phyloP scores from a whole-genome alignment of 2,797 vertebrate genomes.

The Gorsachius magnificus region DNA sequence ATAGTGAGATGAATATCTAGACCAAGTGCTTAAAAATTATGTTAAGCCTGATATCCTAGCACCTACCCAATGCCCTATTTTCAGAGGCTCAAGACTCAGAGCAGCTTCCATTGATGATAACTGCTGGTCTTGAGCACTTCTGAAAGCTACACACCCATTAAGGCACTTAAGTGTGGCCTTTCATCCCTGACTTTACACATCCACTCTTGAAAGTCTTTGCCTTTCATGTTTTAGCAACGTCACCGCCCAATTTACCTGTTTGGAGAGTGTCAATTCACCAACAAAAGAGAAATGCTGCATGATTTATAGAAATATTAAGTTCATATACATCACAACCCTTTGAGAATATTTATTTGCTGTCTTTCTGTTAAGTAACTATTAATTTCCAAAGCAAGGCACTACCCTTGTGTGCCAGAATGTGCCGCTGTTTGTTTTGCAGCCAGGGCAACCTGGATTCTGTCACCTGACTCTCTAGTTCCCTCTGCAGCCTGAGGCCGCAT shows the following conservation, averaged over 20 bases:
- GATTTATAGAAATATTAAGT: not conserved
- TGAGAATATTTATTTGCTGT: not conserved
- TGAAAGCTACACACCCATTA: not conserved
- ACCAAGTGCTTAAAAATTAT: not conserved
- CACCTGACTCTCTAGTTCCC: not conserved
- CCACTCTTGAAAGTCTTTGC: not conserved
- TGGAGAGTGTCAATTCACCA: not conserved
- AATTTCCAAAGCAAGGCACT: not conserved
- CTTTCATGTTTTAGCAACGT: not conserved
- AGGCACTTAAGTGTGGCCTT: constrained; percentile 9
- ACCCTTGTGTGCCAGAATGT: not conserved
- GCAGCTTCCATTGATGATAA: not conserved
- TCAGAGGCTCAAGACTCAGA: not conserved
- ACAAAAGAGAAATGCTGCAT: not conserved
- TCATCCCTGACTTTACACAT: constrained; percentile 5
- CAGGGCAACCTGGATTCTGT: not conserved
- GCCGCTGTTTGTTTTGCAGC: not conserved
- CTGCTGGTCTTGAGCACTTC: not conserved
- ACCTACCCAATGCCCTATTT: not conserved
- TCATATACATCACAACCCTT: not conserved
- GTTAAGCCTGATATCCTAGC: not conserved
- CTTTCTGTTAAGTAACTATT: not conserved
- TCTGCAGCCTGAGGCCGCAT: not conserved
- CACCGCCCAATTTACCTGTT: not conserved
- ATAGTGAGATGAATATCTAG: not conserved